These are phyloP conservation scores for Xerus inauris DNA, from an alignment of 2,113 vertebrate genomes.

Conservation along the genomic window DNA sequence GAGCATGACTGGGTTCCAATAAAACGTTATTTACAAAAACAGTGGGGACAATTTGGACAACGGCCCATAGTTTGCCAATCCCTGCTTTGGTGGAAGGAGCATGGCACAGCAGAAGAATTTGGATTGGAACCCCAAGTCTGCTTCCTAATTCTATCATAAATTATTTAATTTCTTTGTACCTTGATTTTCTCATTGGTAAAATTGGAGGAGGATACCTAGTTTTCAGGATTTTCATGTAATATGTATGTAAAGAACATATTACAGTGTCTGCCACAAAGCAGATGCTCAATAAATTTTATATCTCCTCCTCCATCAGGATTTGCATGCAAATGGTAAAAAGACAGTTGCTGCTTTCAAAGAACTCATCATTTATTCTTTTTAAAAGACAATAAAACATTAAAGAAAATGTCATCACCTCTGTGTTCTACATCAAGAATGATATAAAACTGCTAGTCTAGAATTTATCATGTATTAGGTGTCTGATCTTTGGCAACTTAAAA, in stretches of 20 bases:
- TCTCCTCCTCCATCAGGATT: neutral
- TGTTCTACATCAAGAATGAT: conserved; percentile 28
- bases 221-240: neutral
- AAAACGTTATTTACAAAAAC: conserved; percentile 29
- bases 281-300: neutral
- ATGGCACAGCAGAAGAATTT: neutral
- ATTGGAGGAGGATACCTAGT: neutral
- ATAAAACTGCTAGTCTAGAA: neutral
- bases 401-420: conserved; percentile 13
- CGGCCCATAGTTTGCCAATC: neutral
- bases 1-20: neutral
- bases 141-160: conserved; percentile 14
- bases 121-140: neutral
- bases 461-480: conserved; percentile 4
- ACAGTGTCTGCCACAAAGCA: neutral
- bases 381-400: conserved; percentile 40
- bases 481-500: conserved; percentile 26
- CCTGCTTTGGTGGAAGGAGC: neutral
- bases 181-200: conserved; percentile 14
- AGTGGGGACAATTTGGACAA: neutral
- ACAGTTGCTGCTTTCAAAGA: conserved; percentile 19
- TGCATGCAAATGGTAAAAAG: neutral
- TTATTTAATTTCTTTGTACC: neutral
- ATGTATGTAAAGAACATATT: neutral
- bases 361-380: neutral